A percentile compares a stretch with the other conserved stretches of the same genome.
Conservation (phyloP, 2,888 invertebrate genomes). For the Callyntrura sp. region DNA sequence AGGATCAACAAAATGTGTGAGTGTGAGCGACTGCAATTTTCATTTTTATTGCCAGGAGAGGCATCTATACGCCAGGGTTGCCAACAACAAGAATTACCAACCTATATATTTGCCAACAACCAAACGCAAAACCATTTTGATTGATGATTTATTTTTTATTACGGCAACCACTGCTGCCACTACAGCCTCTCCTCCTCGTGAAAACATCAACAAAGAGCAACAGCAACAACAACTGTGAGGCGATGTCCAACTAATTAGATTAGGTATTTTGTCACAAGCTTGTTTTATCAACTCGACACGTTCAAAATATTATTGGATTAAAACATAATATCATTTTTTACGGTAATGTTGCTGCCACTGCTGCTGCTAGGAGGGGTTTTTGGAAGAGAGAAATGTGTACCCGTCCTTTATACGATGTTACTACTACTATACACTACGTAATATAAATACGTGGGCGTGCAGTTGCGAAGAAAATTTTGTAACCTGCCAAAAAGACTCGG, state of each 20-base stretch:
- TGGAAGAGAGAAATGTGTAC: background rate
- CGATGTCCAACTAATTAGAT: conserved; percentile 40
- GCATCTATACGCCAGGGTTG: conserved; percentile 22
- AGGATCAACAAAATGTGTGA: conserved; percentile 21
- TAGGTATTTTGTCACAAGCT: conserved; percentile 35
- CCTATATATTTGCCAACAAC: background rate
- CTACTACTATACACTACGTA: background rate
- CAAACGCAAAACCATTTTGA: background rate
- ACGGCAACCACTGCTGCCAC: background rate
- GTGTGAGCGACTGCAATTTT: background rate
- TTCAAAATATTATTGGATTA: background rate
- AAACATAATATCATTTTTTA: background rate
- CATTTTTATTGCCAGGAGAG: background rate
- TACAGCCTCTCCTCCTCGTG: no score
- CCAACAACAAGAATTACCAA: background rate
- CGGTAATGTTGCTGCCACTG: background rate
- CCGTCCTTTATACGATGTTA: no score
- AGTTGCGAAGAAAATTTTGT: background rate
- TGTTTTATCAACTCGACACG: background rate
- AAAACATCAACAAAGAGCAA: no score
- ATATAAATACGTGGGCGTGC: background rate
- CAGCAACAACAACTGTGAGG: background rate
- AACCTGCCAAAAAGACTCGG: conserved; percentile 31
- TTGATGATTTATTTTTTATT: background rate
- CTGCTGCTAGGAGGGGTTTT: no score